Base-by-base conservation (phyloP, 2,797 vertebrate genomes). In the Lycodopsis pacificus region DNA sequence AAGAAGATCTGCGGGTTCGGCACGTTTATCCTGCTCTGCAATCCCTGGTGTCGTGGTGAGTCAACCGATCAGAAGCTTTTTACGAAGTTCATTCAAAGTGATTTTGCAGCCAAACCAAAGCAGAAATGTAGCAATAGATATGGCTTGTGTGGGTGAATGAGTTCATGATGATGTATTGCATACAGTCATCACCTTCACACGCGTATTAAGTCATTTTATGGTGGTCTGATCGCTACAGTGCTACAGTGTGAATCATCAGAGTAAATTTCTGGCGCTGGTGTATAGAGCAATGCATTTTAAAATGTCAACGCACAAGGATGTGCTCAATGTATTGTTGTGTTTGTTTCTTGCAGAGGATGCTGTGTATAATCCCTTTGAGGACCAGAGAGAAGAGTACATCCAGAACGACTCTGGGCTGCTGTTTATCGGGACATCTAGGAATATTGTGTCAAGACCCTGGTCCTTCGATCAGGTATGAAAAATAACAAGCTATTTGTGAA, bases 31-130 rank as follows among this genome's bases (percentile, higher is more conserved):
- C 82, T 96, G 54, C 93, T 96, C 46, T 96, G 88, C 83, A 96
- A 96, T 69, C 95, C 95, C 58, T 96, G 95, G 95, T 94, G 94
- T 72, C 44, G 6, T 13, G 89, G 95, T 96, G 67, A 90, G 94
- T 49, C 9, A 38, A 58, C 10, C 30, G 3, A 20, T 67, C 7
- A 22, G 7, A 44, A 7, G 19, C 19, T n/a, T 32, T 49, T n/a
- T 19, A 48, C 10, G 48, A 11, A 49, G 19, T 20, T 20, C 20
- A 54, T 2, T 17, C 8, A 59, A 57, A 20, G 49, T 10, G 30
- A 12, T 19, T 4, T 12, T 20, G 20, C 54, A 70, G 44, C 51
- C 51, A 59, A 58, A 49, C 4, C 0, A 34, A 40, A 42, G 3
- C 7, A 53, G 11, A 65, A n/a, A 42, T 59, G 2, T 11, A 22